Percentiles rank a stretch among this genome's conserved stretches.
These are phyloP conservation scores for Proterorhinus semilunaris DNA, from an alignment of 2,113 vertebrate genomes.

Conservation along the genomic window DNA sequence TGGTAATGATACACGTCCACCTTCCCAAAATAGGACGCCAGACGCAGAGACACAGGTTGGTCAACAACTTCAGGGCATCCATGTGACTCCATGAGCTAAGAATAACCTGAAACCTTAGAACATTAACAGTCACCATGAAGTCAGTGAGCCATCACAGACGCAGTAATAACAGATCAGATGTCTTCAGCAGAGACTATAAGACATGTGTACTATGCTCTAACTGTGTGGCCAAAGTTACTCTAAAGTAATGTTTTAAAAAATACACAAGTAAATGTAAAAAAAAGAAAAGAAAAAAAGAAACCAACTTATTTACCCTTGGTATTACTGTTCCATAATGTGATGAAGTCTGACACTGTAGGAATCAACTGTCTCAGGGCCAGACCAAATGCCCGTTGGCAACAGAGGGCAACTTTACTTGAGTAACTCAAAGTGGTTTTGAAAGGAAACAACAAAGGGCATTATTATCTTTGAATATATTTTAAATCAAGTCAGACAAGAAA, in stretches of 20 bases:
- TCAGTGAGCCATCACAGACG: conserved; percentile 68
- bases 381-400: neutral
- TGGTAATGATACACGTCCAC: conserved; percentile 65
- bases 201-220: neutral
- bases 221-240: neutral
- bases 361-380: neutral
- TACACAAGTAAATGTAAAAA: neutral
- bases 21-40: conserved; percentile 63
- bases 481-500: too few species aligned
- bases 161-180: conserved; percentile 68
- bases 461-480: too few species aligned
- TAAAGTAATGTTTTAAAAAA: neutral
- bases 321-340: neutral
- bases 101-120: conserved; percentile 76
- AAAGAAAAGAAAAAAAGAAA: neutral
- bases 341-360: neutral
- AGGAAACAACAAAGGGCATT: too few species aligned
- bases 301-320: neutral
- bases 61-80: conserved; percentile 64
- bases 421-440: too few species aligned
- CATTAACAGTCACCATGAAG: conserved; percentile 67
- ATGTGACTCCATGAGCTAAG: conserved; percentile 71
- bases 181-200: conserved; percentile 65
- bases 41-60: conserved; percentile 62
- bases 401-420: too few species aligned